Conservation (phyloP, 2,797 vertebrate species). For the Myripristis murdjan region DNA sequence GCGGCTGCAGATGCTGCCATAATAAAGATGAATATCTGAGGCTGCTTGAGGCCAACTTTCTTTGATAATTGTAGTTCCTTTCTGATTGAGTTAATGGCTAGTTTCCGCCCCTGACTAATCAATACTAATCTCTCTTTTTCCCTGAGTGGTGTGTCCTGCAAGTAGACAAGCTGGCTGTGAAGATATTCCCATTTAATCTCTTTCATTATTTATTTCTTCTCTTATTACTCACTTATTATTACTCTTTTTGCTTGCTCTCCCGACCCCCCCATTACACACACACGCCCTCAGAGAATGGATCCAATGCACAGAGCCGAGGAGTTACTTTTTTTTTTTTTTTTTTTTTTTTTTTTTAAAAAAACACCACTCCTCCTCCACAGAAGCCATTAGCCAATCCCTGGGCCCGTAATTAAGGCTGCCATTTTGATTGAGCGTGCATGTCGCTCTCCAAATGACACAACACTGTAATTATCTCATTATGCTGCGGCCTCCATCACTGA, state of each 20-base stretch:
- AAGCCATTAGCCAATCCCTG: conserved; percentile 97
- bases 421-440: conserved; percentile 94
- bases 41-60: background rate
- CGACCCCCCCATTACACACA: background rate
- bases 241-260: conserved; percentile 17
- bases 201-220: conserved; percentile 38
- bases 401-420: conserved; percentile 96
- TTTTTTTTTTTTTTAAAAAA: too few relatives aligned
- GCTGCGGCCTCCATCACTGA: conserved; percentile 74
- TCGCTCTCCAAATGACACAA: conserved; percentile 92
- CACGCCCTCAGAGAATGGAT: conserved; percentile 41
- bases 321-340: conserved; percentile 13
- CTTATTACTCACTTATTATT: conserved; percentile 43
- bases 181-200: conserved; percentile 48
- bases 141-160: conserved; percentile 7
- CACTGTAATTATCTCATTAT: conserved; percentile 98
- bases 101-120: conserved; percentile 44
- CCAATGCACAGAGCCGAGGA: conserved; percentile 25
- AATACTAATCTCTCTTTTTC: conserved; percentile 33
- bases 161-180: conserved; percentile 20
- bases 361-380: conserved; percentile 83
- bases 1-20: background rate
- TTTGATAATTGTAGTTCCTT: conserved; percentile 41
- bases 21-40: conserved; percentile 37
- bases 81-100: conserved; percentile 29